Evolutionary conservation across 30 jellyfish, hydroid and myxozoan genomes (phyloP).

Genomic region (Aurelia sp.): DNA sequence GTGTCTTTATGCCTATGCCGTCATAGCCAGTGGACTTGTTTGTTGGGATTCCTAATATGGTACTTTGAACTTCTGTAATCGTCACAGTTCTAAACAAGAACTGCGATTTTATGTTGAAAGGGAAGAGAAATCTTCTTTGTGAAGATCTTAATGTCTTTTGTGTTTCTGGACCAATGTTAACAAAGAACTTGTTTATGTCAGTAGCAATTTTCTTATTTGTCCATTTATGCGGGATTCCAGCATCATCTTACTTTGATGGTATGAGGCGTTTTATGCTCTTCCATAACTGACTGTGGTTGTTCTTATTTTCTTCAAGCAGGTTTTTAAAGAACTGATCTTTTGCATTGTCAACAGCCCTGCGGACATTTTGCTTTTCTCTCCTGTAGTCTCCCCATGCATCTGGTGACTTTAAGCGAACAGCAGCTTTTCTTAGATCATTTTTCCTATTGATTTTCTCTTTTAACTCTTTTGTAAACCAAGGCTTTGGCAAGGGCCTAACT

Average conservation of each 20-base stretch:
- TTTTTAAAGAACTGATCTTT: slow-evolving; percentile 32
- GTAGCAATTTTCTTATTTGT: slow-evolving; percentile 5
- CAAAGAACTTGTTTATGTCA: slow-evolving; percentile 24
- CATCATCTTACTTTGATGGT: slow-evolving; percentile 16
- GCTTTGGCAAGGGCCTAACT: slow-evolving; percentile 6
- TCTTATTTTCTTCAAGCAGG: slow-evolving; percentile 28
- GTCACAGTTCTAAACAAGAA: slow-evolving; percentile 1
- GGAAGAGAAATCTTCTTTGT: too few species aligned
- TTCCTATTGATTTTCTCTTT: slow-evolving; percentile 21
- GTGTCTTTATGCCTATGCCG: slow-evolving; percentile 1
- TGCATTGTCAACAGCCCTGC: slow-evolving; percentile 26
- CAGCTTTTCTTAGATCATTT: slow-evolving; percentile 21
- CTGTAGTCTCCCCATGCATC: slow-evolving; percentile 37
- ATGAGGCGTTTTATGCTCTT: slow-evolving; percentile 21
- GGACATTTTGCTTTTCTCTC: slow-evolving; percentile 31
- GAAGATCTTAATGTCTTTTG: too few species aligned
- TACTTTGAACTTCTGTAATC: slow-evolving; percentile 14
- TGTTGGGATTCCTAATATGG: slow-evolving; percentile 28
- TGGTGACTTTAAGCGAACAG: slow-evolving; percentile 18
- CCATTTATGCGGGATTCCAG: slow-evolving; percentile 24
- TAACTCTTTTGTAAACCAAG: slow-evolving; percentile 27
- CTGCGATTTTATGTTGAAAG: too few species aligned
- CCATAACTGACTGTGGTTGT: slow-evolving; percentile 27
- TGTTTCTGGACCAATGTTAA: background rate
- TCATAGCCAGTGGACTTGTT: slow-evolving; percentile 35